Base-by-base conservation (phyloP, 1,140 invertebrate species). In the Hormaphis cornu region DNA sequence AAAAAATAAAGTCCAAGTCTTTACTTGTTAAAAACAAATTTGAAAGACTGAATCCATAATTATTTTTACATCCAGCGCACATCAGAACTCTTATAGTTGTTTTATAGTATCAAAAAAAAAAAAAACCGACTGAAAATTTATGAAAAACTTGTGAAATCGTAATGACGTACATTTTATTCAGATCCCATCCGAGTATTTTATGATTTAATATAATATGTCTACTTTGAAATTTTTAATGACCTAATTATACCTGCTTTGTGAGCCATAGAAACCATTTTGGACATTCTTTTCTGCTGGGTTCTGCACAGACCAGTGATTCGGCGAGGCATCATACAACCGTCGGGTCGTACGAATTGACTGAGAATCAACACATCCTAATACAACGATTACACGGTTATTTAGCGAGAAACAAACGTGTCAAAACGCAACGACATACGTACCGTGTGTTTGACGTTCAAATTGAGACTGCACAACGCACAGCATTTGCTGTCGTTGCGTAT, bases 331-430 rank as follows among this genome's bases (percentile, higher is more conserved):
- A 95, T 84, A 73, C 85, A 86, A 0, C 93, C 92, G 80, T 94
- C 87, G 1, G 83, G 81, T 52, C 87, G 81, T 0, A 95, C 76
- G 80, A 95, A 96, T 76, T 96, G 93, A 71, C 85, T 88, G n/a
- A 95, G 76, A 53, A 96, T 93, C 10, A 95, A 77, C 3, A 95
- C 90, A 82, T 96, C 93, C 85, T 87, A 72, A 40, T 75, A 78
- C 26, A 71, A 69, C 37, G 16, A 69, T 28, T 50, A 26, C 7
- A 69, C 5, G 22, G 16, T 16, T 35, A 53, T 48, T 48, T 14
- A 71, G 7, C 71, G 69, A 54, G 30, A 70, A 46, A 56, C 6
- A 24, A 53, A 44, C n/a, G n/a, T n/a, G n/a, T n/a, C n/a, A 63
- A 33, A 70, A 70, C 35, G 22, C 37, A 46, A 28, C 10, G 58